phyloP scores from a whole-genome alignment of 1,140 invertebrate species.

The Caerostris darwini region DNA sequence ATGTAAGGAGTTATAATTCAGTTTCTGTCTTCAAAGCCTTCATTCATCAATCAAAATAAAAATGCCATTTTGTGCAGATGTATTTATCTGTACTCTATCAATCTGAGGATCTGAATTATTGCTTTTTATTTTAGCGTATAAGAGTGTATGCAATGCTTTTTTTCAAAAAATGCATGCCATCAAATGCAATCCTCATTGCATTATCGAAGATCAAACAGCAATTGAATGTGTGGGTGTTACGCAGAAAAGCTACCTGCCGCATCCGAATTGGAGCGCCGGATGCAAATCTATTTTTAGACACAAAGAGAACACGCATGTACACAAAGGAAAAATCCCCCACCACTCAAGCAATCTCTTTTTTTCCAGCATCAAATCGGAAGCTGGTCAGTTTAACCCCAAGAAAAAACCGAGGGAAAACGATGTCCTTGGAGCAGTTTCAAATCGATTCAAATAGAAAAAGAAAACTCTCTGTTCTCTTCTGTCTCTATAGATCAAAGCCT shows the following conservation, averaged over 20 bases:
- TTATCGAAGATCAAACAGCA: neutral
- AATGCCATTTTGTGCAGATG: too few relatives aligned
- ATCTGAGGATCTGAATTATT: too few relatives aligned
- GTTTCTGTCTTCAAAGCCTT: too few relatives aligned
- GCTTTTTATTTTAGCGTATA: too few relatives aligned
- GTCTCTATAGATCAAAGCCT: too few relatives aligned
- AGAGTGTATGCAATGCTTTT: too few relatives aligned
- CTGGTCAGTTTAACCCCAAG: neutral
- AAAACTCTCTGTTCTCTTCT: neutral
- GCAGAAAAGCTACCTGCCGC: neutral
- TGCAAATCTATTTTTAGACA: conserved; percentile 28
- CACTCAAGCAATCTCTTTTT: neutral
- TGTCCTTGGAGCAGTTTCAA: neutral
- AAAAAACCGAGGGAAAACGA: neutral
- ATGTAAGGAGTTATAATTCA: too few relatives aligned
- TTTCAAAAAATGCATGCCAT: too few relatives aligned
- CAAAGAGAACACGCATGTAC: neutral
- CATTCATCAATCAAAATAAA: too few relatives aligned
- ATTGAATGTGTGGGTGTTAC: neutral
- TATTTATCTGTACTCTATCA: too few relatives aligned
- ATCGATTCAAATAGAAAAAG: neutral
- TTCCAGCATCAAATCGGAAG: neutral
- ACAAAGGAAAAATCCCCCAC: neutral
- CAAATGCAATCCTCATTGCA: neutral
- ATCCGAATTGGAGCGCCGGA: neutral